phyloP scores from a whole-genome alignment of 2,113 vertebrate species.

The Lagenorhynchus albirostris region DNA sequence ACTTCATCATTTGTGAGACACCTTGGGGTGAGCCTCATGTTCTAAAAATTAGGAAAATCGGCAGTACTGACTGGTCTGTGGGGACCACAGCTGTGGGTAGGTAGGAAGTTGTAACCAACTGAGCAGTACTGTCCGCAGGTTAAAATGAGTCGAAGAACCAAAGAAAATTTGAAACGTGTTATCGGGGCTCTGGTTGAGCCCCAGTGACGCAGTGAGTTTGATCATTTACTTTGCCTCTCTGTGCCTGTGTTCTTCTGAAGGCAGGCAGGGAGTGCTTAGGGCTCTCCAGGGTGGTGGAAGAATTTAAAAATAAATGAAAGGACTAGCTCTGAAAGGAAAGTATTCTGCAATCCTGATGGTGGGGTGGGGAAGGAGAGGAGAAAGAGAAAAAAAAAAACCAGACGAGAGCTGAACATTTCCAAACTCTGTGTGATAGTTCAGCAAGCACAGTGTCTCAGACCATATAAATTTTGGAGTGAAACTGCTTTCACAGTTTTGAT shows the following conservation, averaged over 20 bases:
- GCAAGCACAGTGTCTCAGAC: not conserved
- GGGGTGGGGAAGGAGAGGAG: not conserved
- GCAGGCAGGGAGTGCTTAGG: not conserved
- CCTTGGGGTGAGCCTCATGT: rapidly evolving
- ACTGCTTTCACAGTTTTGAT: not conserved
- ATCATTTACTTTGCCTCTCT: not conserved
- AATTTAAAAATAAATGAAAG: not conserved
- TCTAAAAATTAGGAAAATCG: not conserved
- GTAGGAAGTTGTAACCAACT: not conserved
- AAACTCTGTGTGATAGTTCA: not conserved
- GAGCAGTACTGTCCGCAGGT: not conserved
- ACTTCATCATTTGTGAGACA: not conserved
- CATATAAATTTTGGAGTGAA: not conserved
- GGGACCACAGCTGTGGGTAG: not conserved
- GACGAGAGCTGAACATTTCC: not conserved
- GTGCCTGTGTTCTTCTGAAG: not conserved
- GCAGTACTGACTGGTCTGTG: not conserved
- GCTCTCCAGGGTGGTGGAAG: not conserved
- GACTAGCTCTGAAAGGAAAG: not conserved
- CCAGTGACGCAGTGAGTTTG: not conserved
- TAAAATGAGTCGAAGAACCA: not conserved
- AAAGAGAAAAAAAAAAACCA: not conserved
- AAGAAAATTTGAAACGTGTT: not conserved
- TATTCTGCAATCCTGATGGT: not conserved
- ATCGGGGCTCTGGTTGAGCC: not conserved